Evolutionary conservation across 2,797 vertebrate species (phyloP).

Genomic region (Enteromius anoplus): DNA sequence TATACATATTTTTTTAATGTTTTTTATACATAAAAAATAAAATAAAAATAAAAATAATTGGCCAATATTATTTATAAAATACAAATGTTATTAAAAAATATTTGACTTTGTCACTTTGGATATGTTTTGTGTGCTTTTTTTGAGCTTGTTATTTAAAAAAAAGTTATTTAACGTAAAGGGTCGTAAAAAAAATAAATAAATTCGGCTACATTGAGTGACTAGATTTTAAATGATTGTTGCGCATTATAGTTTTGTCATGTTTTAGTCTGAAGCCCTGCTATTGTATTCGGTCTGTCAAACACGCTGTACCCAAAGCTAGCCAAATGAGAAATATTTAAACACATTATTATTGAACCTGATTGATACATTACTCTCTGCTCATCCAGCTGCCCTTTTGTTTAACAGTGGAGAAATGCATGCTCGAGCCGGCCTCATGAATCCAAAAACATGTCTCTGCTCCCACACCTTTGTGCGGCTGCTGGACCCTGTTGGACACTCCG

Average conservation of each 20-base stretch:
- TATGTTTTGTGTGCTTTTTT: too few relatives aligned
- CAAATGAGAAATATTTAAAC: slow-evolving; percentile 65
- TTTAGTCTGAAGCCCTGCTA: not conserved
- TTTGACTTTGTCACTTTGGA: too few relatives aligned
- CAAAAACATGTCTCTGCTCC: not conserved
- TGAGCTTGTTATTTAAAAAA: too few relatives aligned
- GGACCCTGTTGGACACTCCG: slow-evolving; percentile 56
- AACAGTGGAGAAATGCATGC: slow-evolving; percentile 4
- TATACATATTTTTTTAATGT: too few relatives aligned
- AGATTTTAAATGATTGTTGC: not conserved
- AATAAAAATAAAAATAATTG: too few relatives aligned
- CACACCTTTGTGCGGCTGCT: slow-evolving; percentile 9
- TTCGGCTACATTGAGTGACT: not conserved
- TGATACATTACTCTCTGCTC: slow-evolving; percentile 6
- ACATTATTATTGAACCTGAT: slow-evolving; percentile 41
- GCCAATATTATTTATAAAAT: too few relatives aligned
- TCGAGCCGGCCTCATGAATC: not conserved
- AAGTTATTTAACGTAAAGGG: not conserved
- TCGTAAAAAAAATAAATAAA: not conserved
- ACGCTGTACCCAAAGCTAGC: slow-evolving; percentile 63
- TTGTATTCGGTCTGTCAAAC: slow-evolving; percentile 67
- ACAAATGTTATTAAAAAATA: too few relatives aligned
- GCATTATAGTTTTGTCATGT: not conserved
- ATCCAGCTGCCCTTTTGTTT: slow-evolving; percentile 19
- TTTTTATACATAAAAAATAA: too few relatives aligned